Percentiles rank a stretch among this genome's conserved stretches.
Conservation (phyloP, 2,888 invertebrate species). For the Sialis fuliginosa region DNA sequence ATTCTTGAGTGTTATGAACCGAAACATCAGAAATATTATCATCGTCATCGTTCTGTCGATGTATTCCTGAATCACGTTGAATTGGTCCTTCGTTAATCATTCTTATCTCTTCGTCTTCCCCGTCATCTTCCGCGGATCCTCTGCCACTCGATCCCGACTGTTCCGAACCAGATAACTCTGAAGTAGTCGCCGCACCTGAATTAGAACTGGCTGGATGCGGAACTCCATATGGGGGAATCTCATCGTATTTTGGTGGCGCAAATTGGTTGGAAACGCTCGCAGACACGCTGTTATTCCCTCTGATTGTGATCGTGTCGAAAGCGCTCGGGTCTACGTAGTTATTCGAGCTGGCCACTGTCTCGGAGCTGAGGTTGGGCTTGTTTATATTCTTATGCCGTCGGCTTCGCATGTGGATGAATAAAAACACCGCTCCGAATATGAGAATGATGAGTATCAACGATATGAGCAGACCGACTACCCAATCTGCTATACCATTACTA, state of each 20-base stretch:
- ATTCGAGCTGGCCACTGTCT: conserved; percentile 59
- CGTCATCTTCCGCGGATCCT: conserved; percentile 90
- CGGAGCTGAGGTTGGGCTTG: conserved; percentile 58
- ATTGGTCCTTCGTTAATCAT: conserved; percentile 92
- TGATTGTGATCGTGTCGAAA: conserved; percentile 76
- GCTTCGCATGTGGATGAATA: conserved; percentile 70
- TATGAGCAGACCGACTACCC: conserved; percentile 75
- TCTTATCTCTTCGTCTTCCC: conserved; percentile 90
- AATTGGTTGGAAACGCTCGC: conserved; percentile 41
- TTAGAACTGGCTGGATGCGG: conserved; percentile 58
- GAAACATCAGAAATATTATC: conserved; percentile 77
- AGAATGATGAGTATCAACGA: conserved; percentile 64
- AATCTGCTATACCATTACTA: conserved; percentile 59
- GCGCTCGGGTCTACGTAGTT: conserved; percentile 78
- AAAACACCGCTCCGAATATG: conserved; percentile 68
- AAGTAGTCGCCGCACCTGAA: conserved; percentile 67
- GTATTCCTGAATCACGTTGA: conserved; percentile 52
- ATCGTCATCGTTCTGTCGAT: conserved; percentile 38
- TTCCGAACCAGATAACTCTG: conserved; percentile 84
- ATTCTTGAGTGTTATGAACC: conserved; percentile 89
- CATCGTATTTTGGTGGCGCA: conserved; percentile 81
- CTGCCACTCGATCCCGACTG: conserved; percentile 92
- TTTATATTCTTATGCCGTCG: conserved; percentile 61
- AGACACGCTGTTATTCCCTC: conserved; percentile 38
- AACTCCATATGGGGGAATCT: conserved; percentile 67